phyloP scores from a whole-genome alignment of 2,113 vertebrate species.

The Lepisosteus osseus region DNA sequence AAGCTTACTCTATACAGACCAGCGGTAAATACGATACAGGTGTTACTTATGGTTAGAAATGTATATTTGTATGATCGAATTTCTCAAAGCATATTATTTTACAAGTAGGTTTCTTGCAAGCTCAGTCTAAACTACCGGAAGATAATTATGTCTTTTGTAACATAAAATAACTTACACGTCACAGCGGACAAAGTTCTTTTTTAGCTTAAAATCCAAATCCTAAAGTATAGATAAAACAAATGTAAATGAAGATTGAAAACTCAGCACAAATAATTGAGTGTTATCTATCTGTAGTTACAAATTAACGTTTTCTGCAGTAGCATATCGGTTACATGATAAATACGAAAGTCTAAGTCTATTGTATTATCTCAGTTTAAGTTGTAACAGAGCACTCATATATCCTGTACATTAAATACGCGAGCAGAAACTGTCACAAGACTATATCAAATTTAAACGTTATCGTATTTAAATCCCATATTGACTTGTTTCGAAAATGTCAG shows the following conservation, averaged over 20 bases:
- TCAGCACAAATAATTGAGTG: neutral
- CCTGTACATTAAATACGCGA: no score
- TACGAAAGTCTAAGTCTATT: no score
- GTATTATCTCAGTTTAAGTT: no score
- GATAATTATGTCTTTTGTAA: no score
- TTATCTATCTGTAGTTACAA: conserved; percentile 25
- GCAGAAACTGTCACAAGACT: no score
- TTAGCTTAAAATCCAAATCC: neutral
- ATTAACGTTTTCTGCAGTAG: conserved; percentile 28
- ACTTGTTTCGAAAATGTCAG: no score
- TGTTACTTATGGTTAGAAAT: neutral
- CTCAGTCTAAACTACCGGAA: no score
- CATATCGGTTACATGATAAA: no score
- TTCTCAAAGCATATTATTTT: neutral
- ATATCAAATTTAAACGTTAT: no score
- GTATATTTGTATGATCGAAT: neutral
- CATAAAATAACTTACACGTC: no score
- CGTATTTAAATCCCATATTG: no score
- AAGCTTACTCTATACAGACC: neutral
- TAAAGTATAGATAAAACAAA: neutral
- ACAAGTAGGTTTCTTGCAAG: neutral
- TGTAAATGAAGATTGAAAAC: neutral
- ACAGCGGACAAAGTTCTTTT: neutral
- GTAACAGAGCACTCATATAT: no score
- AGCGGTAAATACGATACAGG: neutral